phyloP scores from a whole-genome alignment of 2,797 vertebrate species.

The Helicolenus hilgendorfi region DNA sequence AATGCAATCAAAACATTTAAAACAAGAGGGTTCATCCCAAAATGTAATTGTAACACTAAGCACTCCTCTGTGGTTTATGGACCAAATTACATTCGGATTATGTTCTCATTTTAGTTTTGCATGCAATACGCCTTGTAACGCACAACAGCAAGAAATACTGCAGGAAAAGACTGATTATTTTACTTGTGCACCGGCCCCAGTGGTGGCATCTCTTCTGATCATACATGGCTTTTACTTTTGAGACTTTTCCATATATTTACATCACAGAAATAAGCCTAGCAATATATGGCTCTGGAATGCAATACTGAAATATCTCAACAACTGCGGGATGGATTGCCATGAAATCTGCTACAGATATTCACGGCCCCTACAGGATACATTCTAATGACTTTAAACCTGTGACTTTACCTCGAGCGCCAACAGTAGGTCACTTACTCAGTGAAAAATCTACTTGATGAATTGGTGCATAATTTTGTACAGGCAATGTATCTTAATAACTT shows the following conservation, averaged over 20 bases:
- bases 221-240: no score
- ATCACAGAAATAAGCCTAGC: neutral
- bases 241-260: neutral
- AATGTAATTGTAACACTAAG: neutral
- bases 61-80: neutral
- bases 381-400: no score
- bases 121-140: neutral
- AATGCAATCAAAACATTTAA: neutral
- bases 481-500: no score
- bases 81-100: neutral
- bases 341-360: no score
- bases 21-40: neutral
- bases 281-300: accelerated
- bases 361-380: no score
- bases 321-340: no score
- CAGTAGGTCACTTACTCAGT: no score
- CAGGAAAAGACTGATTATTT: no score
- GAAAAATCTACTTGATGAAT: no score
- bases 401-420: no score
- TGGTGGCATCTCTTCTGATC: neutral
- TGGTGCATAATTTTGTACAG: no score
- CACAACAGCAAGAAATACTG: neutral
- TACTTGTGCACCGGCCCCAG: neutral
- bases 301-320: no score
- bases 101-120: neutral